Base-by-base conservation (phyloP, 2,888 invertebrate species). In the Hyalella azteca region DNA sequence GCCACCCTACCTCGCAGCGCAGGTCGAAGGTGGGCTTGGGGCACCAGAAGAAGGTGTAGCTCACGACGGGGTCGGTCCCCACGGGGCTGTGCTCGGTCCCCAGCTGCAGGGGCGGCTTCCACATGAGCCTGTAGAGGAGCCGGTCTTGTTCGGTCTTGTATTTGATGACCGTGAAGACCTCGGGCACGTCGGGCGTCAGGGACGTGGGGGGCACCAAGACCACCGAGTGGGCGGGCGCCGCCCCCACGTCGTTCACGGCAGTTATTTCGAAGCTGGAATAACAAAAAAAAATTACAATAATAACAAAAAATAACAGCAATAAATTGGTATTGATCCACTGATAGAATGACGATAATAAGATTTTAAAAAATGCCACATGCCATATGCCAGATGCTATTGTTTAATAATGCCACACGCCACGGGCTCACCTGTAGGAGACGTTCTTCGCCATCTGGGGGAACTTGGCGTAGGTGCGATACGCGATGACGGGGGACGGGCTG, bases 41-140 rank as follows among this genome's bases (percentile, higher is more conserved):
- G 26, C 81, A 81, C 81, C 81, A 81, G 75, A 81, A 81, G 54
- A 79, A 19, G 41, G 81, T 78, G 59, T 81, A 81, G 54, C 41
- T 41, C 50, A 66, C 81, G 29, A 76, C 50, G 13, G 41, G 60
- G n/a, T 66, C 73, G 11, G 26, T 40, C 11, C 59, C 50, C 22
- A 40, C n/a, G 1, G n/a, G n/a, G 29, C 22, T 54, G 4, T n/a
- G 4, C 5, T 66, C 73, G 11, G 26, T 40, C 11, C 59, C 50
- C 22, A 40, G 29, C 15, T 19, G 26, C 13, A 29, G 19, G 19
- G 75, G 75, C 7, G 40, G 45, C 4, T 5, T 22, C 75, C 75
- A 75, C 26, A 75, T 75, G 75, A 75, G 75, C 3, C 75, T n/a
- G 75, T 75, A 75, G 36, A 75, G 2, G 22, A 45, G 75, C 13